Evolutionary conservation across 2,797 vertebrate genomes (phyloP), one percentile per base, ranked within the genome.

Genomic region (Danio tinwini): DNA sequence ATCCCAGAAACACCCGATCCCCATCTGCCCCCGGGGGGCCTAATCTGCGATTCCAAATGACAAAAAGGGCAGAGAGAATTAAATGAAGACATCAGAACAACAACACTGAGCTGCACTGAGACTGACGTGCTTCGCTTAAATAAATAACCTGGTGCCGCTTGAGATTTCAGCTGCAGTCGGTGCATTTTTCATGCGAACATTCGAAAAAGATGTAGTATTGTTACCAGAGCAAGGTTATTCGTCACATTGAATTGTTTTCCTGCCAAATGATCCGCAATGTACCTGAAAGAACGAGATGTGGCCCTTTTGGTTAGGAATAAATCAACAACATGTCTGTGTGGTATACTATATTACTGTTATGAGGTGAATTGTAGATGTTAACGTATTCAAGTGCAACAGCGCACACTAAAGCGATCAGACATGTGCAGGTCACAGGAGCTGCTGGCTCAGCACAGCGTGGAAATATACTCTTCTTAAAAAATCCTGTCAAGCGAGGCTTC

Each of bases 391-490:
- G 71, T 71, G 81, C 81, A 52, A 50, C 7, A 45, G 40, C 21
- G 53, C 42, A 77, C 44, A 68, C 52, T 69, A 76, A 73, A 70
- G 39, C 67, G 21, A 69, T 79, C 62, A 49, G 73, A 81, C 84
- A 42, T 29, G 69, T 76, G 37, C 84, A 81, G 81, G 82, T 81
- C 82, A 84, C 63, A 42, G 64, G 2, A 17, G 70, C 52, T 5
- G 67, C 81, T 81, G 71, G 12, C 76, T 76, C 83, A 64, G 76
- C 78, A 72, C 53, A 55, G 21, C 58, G 17, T 49, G 68, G 40
- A 52, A 77, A 76, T 29, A 61, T 5, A 19, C 64, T 70, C 69
- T 63, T 56, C 63, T 58, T 58, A 49, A 58, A 76, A 68, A 58
- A 29, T 5, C 74, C 63, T 76, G 76, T 68, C 52, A 76, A 68